A percentile compares a stretch with the other conserved stretches of the same genome.
Conservation (phyloP, 2,888 invertebrate genomes). For the Apamea anceps region DNA sequence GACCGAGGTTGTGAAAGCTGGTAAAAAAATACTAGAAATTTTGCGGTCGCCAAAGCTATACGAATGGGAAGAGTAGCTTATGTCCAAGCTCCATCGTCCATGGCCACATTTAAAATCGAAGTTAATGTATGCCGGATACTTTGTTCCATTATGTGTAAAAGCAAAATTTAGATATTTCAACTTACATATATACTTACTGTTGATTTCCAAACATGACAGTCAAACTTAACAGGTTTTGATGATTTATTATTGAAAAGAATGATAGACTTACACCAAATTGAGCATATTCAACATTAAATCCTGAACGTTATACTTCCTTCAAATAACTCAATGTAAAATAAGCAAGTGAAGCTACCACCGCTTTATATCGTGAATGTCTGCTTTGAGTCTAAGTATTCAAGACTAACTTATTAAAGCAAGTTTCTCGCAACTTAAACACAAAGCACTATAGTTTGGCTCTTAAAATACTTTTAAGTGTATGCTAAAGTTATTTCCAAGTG, state of each 20-base stretch:
- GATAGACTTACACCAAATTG: not conserved
- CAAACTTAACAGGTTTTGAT: not conserved
- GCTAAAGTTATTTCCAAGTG: conserved; percentile 66
- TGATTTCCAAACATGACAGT: not conserved
- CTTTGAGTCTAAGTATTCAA: conserved; percentile 59
- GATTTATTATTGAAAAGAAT: not conserved
- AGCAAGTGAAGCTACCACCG: conserved; percentile 33
- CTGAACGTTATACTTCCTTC: conserved; percentile 3
- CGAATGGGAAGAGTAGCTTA: too few relatives aligned
- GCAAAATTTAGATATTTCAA: too few relatives aligned
- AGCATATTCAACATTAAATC: not conserved
- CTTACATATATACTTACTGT: too few relatives aligned
- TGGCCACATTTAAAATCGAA: too few relatives aligned
- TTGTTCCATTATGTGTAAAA: too few relatives aligned
- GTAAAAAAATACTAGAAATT: too few relatives aligned
- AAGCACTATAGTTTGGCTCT: conserved; percentile 67
- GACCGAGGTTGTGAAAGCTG: too few relatives aligned
- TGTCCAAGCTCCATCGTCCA: too few relatives aligned
- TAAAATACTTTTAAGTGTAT: conserved; percentile 68
- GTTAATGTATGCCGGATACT: too few relatives aligned
- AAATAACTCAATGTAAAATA: conserved; percentile 28
- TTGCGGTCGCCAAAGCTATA: too few relatives aligned
- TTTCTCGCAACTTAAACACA: conserved; percentile 66
- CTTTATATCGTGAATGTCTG: conserved; percentile 55
- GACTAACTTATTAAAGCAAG: conserved; percentile 69